Evolutionary conservation across 2,888 invertebrate genomes (phyloP).

Genomic region (Embidobia sp.): DNA sequence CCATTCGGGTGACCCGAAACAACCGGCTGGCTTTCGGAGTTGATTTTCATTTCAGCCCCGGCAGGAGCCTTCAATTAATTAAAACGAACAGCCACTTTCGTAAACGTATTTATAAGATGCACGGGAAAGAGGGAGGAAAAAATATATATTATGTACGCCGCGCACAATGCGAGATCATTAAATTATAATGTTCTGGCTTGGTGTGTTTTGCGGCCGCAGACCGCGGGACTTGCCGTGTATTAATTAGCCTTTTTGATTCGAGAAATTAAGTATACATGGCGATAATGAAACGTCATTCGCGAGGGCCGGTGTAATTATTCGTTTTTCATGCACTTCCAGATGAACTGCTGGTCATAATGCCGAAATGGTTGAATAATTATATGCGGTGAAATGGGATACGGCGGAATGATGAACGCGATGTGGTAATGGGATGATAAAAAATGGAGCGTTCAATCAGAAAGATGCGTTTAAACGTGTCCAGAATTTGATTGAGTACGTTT

Average conservation of each 20-base stretch:
- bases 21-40: too few species aligned
- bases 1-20: too few species aligned
- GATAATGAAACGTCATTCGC: slow-evolving; percentile 1
- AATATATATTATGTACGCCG: slow-evolving; percentile 4
- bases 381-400: too few species aligned
- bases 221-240: slow-evolving; percentile 3
- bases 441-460: too few species aligned
- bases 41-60: too few species aligned
- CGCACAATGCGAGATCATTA: slow-evolving; percentile 31
- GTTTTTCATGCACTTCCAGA: too few species aligned
- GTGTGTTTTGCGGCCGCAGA: background rate
- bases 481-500: too few species aligned
- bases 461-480: too few species aligned
- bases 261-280: slow-evolving; percentile 12
- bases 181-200: slow-evolving; percentile 35
- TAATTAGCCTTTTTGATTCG: slow-evolving; percentile 10
- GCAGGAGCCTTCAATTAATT: slow-evolving; percentile 76
- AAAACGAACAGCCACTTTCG: slow-evolving; percentile 60
- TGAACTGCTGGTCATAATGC: too few species aligned
- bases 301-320: too few species aligned
- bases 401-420: too few species aligned
- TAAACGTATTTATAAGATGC: slow-evolving; percentile 41
- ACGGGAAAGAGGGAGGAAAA: slow-evolving; percentile 4
- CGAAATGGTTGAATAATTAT: background rate
- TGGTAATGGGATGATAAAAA: too few species aligned